Evolutionary conservation across 2,888 invertebrate species (phyloP).

Genomic region (Leistus spinibarbis): DNA sequence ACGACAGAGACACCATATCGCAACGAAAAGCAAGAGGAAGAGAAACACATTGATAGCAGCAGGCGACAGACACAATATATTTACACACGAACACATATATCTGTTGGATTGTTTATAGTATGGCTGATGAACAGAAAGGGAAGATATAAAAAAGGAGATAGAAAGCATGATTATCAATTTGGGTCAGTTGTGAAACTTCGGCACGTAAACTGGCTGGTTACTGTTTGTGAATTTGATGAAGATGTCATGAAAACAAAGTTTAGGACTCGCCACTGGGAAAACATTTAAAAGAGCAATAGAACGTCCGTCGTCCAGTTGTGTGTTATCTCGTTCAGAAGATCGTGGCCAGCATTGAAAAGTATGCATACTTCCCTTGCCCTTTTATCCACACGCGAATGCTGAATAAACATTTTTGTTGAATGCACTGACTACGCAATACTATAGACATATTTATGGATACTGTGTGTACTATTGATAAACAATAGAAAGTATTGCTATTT

Average conservation of each 20-base stretch:
- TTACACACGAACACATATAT: neutral
- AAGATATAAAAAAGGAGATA: neutral
- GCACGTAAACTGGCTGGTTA: conserved; percentile 33
- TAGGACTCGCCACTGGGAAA: conserved; percentile 14
- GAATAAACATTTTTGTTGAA: neutral
- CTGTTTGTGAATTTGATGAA: conserved; percentile 38
- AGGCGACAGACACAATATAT: neutral
- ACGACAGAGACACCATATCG: neutral
- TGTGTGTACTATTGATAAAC: conserved; percentile 20
- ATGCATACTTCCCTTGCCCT: neutral
- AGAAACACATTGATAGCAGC: neutral
- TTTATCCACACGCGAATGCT: neutral
- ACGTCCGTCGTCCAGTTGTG: neutral
- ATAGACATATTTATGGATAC: neutral
- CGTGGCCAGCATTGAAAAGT: conserved; percentile 26
- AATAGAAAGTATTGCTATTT: neutral
- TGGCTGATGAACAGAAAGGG: too few species aligned
- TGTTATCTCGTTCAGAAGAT: neutral
- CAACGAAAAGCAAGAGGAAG: neutral
- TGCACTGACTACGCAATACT: neutral
- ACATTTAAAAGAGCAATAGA: conserved; percentile 35
- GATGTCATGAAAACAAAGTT: conserved; percentile 36
- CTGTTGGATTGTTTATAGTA: too few species aligned
- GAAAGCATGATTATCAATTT: conserved; percentile 26
- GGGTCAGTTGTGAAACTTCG: conserved; percentile 29